Conservation (phyloP, 1,140 invertebrate genomes). For the Andrena cerasifolii region DNA sequence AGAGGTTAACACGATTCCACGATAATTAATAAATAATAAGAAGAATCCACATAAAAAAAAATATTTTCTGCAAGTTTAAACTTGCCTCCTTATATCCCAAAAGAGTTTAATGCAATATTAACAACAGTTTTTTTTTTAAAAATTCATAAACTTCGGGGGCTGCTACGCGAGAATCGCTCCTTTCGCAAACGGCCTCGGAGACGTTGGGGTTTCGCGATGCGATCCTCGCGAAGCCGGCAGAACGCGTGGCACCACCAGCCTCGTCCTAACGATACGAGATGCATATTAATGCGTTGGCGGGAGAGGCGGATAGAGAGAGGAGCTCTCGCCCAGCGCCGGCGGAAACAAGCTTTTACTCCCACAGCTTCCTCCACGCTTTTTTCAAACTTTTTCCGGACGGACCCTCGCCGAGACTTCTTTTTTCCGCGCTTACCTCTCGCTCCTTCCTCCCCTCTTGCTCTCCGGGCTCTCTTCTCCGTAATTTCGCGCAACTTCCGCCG, state of each 20-base stretch:
- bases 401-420: background rate
- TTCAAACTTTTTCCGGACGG: slow-evolving; percentile 14
- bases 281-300: slow-evolving; percentile 32
- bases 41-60: too few relatives aligned
- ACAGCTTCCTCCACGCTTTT: slow-evolving; percentile 2
- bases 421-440: background rate
- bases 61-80: too few relatives aligned
- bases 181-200: too few relatives aligned
- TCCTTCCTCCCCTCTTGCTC: too few relatives aligned
- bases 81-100: too few relatives aligned
- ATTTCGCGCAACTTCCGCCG: slow-evolving; percentile 24
- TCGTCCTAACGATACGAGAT: slow-evolving; percentile 43
- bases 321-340: background rate
- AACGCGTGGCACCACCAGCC: background rate
- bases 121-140: too few relatives aligned
- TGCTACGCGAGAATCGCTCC: too few relatives aligned
- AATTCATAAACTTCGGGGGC: too few relatives aligned
- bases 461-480: slow-evolving; percentile 1
- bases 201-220: slow-evolving; percentile 3
- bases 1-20: too few relatives aligned
- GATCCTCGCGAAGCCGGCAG: background rate
- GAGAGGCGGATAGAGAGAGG: too few relatives aligned
- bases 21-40: too few relatives aligned
- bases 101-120: too few relatives aligned
- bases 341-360: slow-evolving; percentile 34